Evolutionary conservation across 2,113 vertebrate genomes (phyloP), one percentile per base, ranked within the genome.

Genomic region (Bubo blakistoni): DNA sequence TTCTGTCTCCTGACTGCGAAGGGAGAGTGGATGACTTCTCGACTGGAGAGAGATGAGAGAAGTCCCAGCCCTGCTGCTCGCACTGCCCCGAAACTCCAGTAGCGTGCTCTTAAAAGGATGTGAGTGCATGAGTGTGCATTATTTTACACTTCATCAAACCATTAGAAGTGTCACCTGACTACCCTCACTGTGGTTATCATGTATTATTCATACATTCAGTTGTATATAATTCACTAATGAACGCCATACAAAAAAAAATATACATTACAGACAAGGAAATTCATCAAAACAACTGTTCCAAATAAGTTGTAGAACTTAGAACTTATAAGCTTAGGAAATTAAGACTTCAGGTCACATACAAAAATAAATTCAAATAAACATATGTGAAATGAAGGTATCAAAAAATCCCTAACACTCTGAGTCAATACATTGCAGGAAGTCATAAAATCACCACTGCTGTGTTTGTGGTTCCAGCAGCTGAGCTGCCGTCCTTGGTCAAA

Each of bases 201-300:
- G 6, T 16, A 1, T 78, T 66, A 34, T 49, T 84, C 34, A 17
- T 9, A 32, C 27, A 6, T 54, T 40, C 30, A 5, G 16, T 16
- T 36, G 58, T 13, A 1, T 27, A 20, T 34, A 27, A 27, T 12
- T 87, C 29, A 1, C 32, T 55, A 63, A 40, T 2, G 51, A 90
- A 25, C 0, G 0, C 20, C 34, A 16, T 0, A 5, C 24, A 7
- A 70, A n/a, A 27, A 27, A 42, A 22, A 40, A 34, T 6, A 40
- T 2, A 63, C 4, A 21, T 32, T 59, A 38, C 20, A 63, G 34
- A 79, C 25, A 22, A 26, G 76, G 44, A 82, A 63, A 71, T 24
- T 18, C 7, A 62, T 54, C 71, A 55, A 34, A 66, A 90, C 54
- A 26, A 18, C 38, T 36, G 16, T 86, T 70, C 67, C 36, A 77